Evolutionary conservation across 2,113 vertebrate genomes (phyloP).

Genomic region (Amblyornis subalaris): DNA sequence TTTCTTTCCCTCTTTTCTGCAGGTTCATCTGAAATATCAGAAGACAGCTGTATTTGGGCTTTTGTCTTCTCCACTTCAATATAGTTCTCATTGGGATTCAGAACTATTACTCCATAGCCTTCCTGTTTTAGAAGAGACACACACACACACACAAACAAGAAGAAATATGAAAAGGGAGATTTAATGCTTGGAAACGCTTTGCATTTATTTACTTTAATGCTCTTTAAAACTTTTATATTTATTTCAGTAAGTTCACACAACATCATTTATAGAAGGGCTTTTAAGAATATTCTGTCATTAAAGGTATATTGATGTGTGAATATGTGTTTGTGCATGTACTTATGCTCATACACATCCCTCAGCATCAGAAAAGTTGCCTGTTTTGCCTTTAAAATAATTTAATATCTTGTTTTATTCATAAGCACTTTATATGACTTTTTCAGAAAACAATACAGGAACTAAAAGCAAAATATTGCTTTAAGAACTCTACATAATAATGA

Average conservation of each 20-base stretch:
- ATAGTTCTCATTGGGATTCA: constrained; percentile 98
- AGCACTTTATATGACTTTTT: not conserved
- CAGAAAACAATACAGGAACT: not conserved
- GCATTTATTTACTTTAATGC: constrained; percentile 8
- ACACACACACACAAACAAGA: constrained; percentile 40
- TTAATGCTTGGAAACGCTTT: constrained; percentile 35
- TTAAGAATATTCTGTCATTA: constrained; percentile 4
- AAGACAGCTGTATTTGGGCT: constrained; percentile 70
- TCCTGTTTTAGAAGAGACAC: constrained; percentile 77
- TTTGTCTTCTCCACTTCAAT: constrained; percentile 91
- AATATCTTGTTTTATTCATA: constrained; percentile 49
- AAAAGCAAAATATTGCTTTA: constrained; percentile 33
- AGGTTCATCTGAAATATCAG: constrained; percentile 87
- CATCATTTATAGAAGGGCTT: not conserved
- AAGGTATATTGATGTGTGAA: not conserved
- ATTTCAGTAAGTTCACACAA: constrained; percentile 19
- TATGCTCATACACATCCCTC: not conserved
- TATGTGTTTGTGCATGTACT: not conserved
- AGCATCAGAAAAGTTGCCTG: not conserved
- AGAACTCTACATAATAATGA: not conserved
- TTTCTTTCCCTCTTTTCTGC: constrained; percentile 93
- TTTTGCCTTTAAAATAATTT: constrained; percentile 23
- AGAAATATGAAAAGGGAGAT: constrained; percentile 62
- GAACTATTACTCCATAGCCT: constrained; percentile 91
- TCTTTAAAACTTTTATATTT: constrained; percentile 9